Percentiles rank a stretch among this genome's conserved stretches.
Evolutionary conservation across 2,888 invertebrate species (phyloP).

Genomic region (Dermolepida albohirtum): DNA sequence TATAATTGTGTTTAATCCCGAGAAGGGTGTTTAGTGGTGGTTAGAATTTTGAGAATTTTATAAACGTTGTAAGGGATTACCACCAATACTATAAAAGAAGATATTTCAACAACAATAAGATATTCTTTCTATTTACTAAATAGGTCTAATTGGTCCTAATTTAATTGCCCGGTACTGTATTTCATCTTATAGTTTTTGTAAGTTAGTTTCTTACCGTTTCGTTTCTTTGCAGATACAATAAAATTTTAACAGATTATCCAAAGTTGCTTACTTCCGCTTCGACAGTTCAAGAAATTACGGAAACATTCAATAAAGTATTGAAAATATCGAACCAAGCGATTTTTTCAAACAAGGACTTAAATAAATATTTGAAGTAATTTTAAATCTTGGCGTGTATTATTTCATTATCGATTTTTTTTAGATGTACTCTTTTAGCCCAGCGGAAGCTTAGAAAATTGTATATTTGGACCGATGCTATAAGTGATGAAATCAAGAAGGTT

Average conservation of each 20-base stretch:
- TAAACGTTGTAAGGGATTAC: too few species aligned
- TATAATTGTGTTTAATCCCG: too few species aligned
- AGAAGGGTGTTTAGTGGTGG: too few species aligned
- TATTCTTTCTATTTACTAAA: too few species aligned
- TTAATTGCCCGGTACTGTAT: too few species aligned
- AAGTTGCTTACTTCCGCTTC: neutral
- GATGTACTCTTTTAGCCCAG: neutral
- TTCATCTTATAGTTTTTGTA: too few species aligned
- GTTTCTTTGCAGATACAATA: neutral
- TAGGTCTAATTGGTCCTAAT: too few species aligned
- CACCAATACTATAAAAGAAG: too few species aligned
- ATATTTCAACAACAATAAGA: too few species aligned
- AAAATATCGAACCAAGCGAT: neutral
- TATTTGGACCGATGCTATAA: conserved; percentile 20
- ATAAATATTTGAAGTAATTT: conserved; percentile 2
- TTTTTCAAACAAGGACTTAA: neutral
- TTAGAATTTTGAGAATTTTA: too few species aligned
- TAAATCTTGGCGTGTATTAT: neutral
- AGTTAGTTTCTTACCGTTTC: neutral
- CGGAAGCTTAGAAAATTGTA: conserved; percentile 4
- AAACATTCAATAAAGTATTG: neutral
- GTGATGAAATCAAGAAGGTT: conserved; percentile 13
- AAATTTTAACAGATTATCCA: neutral
- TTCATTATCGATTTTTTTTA: neutral
- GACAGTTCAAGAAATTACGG: neutral